These are phyloP conservation scores for Scatophagus argus DNA, from an alignment of 2,113 vertebrate genomes.

Conservation along the genomic window DNA sequence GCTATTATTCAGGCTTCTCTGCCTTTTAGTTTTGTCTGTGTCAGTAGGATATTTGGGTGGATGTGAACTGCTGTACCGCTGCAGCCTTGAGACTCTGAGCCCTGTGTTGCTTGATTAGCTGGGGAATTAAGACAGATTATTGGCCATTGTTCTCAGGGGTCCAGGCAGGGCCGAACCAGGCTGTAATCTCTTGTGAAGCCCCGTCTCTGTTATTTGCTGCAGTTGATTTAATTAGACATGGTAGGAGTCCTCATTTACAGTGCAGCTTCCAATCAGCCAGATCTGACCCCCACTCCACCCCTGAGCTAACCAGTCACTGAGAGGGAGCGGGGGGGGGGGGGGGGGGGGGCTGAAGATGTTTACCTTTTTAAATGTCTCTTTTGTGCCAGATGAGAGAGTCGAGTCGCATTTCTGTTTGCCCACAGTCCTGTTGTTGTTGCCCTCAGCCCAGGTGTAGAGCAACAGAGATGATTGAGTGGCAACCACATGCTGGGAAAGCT, in stretches of 20 bases:
- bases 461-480: not conserved
- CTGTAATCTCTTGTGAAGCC: conserved; percentile 81
- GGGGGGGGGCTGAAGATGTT: conserved; percentile 25
- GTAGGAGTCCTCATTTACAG: conserved; percentile 57
- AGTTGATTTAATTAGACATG: conserved; percentile 79
- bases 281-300: conserved; percentile 18
- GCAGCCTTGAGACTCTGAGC: conserved; percentile 44
- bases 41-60: conserved; percentile 42
- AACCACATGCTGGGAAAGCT: conserved; percentile 2
- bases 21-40: conserved; percentile 32
- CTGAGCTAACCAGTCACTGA: not conserved
- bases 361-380: conserved; percentile 24
- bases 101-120: conserved; percentile 72
- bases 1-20: conserved; percentile 23
- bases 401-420: conserved; percentile 24
- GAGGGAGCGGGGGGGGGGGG: not conserved
- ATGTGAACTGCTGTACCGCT: conserved; percentile 37
- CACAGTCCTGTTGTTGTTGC: not conserved
- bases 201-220: conserved; percentile 69
- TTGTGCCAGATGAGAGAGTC: conserved; percentile 10
- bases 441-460: not conserved
- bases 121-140: conserved; percentile 81
- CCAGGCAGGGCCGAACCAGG: conserved; percentile 39
- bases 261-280: conserved; percentile 14
- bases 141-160: conserved; percentile 74